Evolutionary conservation across 1,140 invertebrate species (phyloP), one percentile per base, ranked within the genome.

Genomic region (Akabosia matsudoensis): DNA sequence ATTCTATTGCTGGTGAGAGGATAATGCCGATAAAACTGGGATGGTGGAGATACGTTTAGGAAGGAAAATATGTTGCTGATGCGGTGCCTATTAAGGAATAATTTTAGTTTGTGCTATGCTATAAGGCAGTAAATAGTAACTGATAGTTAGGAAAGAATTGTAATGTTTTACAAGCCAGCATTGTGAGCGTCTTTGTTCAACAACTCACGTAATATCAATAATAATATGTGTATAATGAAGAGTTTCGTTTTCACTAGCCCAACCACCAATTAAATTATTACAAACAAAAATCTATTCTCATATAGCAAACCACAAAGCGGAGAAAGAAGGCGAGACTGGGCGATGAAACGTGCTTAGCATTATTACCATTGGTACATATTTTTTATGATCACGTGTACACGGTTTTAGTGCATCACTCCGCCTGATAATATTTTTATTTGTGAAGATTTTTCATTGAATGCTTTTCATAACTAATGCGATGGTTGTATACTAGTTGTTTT

Each of bases 201-300:
- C 24, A 7, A 14, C 54, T n/a, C 14, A 61, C 54, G 24, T 61
- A 24, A 24, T 61, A 7, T 10, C 18, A 45, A 45, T 45, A 45
- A 24, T 61, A 61, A 61, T 14, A 61, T 61, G 54, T n/a, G 28
- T 67, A 67, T 67, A 67, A 67, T 67, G 61, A 67, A 67, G 61
- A 67, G 61, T 67, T 67, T 67, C 61, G 61, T 67, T 67, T 67
- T 67, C 61, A 67, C 7, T 7, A 67, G 13, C 24, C 31, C 24
- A 67, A 67, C 26, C 7, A 22, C 61, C 61, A 67, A 67, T 67
- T 67, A 67, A 67, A 67, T 67, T 67, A 67, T 67, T 28, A 67
- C 61, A 30, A 4, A 2, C 61, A 67, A 30, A 30, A 67, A 67
- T 67, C 61, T 30, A 67, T 13, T 67, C 61, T 30, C 37, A 10